These are phyloP conservation scores for Ochropacha duplaris DNA, from an alignment of 2,888 invertebrate species.

Conservation along the genomic window DNA sequence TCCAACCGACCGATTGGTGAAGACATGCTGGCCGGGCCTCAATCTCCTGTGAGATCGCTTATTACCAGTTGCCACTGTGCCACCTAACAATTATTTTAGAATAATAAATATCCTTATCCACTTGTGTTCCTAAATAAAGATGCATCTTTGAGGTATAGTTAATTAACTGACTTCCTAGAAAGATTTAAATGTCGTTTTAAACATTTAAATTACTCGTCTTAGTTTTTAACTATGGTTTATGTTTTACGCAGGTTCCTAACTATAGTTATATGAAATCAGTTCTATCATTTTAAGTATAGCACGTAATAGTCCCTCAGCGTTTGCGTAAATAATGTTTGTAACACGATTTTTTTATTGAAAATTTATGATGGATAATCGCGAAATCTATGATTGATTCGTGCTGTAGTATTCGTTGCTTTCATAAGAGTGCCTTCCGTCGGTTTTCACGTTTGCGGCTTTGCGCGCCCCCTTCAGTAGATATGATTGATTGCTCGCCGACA, in stretches of 20 bases:
- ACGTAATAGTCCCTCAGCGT: constrained; percentile 27
- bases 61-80: constrained; percentile 55
- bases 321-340: constrained; percentile 42
- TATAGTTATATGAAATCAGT: neutral
- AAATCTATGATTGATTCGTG: constrained; percentile 82
- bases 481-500: constrained; percentile 76
- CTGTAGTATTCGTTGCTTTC: constrained; percentile 78
- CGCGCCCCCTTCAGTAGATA: constrained; percentile 63
- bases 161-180: neutral
- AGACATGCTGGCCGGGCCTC: constrained; percentile 56
- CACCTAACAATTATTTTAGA: constrained; percentile 37
- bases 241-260: neutral
- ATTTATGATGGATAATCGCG: constrained; percentile 78
- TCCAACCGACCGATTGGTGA: constrained; percentile 55
- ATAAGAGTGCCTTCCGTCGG: constrained; percentile 72
- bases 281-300: constrained; percentile 10
- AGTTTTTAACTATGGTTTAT: no score
- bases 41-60: constrained; percentile 69
- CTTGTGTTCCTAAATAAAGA: constrained; percentile 1
- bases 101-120: constrained; percentile 26
- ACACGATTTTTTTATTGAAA: constrained; percentile 66
- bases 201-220: neutral
- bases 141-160: neutral
- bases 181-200: neutral
- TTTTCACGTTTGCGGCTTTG: constrained; percentile 72